Percentiles rank a stretch among this genome's conserved stretches.
Evolutionary conservation across 2,113 vertebrate genomes (phyloP).

Genomic region (Addax nasomaculatus): DNA sequence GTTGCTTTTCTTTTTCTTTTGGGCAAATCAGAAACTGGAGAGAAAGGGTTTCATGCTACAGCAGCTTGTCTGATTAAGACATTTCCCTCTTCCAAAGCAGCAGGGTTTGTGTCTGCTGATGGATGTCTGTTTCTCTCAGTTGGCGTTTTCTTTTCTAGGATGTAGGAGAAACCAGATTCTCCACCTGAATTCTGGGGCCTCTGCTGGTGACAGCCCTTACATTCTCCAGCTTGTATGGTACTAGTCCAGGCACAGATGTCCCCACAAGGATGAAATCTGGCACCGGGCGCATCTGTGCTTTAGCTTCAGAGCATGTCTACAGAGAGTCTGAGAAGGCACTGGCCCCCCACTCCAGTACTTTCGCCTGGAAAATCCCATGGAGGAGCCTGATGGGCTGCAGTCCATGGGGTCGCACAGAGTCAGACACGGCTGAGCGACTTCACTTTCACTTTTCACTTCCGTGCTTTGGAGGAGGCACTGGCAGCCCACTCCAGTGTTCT

Average conservation of each 20-base stretch:
- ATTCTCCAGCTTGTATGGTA: fast-evolving
- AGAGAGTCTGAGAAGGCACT: no score
- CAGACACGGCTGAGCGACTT: no score
- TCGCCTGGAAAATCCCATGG: no score
- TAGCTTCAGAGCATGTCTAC: not conserved
- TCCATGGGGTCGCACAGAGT: no score
- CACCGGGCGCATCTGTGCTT: no score
- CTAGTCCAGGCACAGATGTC: not conserved
- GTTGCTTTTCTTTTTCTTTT: not conserved
- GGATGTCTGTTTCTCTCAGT: not conserved
- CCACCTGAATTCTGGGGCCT: not conserved
- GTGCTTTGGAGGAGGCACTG: no score
- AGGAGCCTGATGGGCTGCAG: no score
- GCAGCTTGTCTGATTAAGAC: not conserved
- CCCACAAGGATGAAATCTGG: no score
- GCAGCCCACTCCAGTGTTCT: no score
- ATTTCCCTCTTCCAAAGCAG: not conserved
- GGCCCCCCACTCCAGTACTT: no score
- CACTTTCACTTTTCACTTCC: no score
- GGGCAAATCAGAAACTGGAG: not conserved
- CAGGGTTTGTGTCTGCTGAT: not conserved
- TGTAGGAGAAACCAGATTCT: not conserved
- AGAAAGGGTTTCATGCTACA: not conserved
- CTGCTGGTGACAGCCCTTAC: not conserved
- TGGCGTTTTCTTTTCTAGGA: not conserved